phyloP scores from a whole-genome alignment of 2,888 invertebrate species.

The Lycaena phlaeas region DNA sequence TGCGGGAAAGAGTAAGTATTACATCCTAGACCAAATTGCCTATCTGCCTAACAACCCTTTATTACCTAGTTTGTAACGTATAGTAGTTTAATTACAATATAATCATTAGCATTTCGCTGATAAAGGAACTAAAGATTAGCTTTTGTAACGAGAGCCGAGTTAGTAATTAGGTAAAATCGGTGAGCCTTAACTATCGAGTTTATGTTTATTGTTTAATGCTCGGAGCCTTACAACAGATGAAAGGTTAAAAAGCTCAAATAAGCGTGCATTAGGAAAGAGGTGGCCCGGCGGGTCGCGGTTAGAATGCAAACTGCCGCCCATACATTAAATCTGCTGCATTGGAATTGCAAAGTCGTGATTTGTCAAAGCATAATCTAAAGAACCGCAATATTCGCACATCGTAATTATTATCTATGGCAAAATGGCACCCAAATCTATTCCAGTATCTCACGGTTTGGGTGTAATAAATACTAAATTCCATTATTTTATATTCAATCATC shows the following conservation, averaged over 20 bases:
- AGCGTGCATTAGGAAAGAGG: conserved; percentile 73
- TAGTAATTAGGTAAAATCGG: conserved; percentile 40
- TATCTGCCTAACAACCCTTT: too few species aligned
- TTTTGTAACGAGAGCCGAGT: conserved; percentile 14
- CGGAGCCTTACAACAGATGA: conserved; percentile 59
- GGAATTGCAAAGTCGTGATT: conserved; percentile 74
- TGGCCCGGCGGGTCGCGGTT: conserved; percentile 68
- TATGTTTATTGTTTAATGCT: conserved; percentile 67
- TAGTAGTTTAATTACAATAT: too few species aligned
- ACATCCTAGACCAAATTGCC: too few species aligned
- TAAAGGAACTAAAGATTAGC: conserved; percentile 11
- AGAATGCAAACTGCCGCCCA: conserved; percentile 73
- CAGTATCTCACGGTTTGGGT: conserved; percentile 40
- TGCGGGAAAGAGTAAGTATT: too few species aligned
- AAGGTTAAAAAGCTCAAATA: conserved; percentile 74
- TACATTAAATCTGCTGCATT: conserved; percentile 72
- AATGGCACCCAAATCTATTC: conserved; percentile 62
- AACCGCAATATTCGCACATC: conserved; percentile 72
- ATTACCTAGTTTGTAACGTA: too few species aligned
- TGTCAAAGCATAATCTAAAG: conserved; percentile 73
- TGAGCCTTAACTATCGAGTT: conserved; percentile 46
- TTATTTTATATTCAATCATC: conserved; percentile 7
- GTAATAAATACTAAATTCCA: conserved; percentile 15
- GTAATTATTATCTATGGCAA: conserved; percentile 69
- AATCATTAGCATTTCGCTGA: too few species aligned